Evolutionary conservation across 2,888 invertebrate species (phyloP), one percentile per base, ranked within the genome.

Genomic region (Physocephala rufipes): DNA sequence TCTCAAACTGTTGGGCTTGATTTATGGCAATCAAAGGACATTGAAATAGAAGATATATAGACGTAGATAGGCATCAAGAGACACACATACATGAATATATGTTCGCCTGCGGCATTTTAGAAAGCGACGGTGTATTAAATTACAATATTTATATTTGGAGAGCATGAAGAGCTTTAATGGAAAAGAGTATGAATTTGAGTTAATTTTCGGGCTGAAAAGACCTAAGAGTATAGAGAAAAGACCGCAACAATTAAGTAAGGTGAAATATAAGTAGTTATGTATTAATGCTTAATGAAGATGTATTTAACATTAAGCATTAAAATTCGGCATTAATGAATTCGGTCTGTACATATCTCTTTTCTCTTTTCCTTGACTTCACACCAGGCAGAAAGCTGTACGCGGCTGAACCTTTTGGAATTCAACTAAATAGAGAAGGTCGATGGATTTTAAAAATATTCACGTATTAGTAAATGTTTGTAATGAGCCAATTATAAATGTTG

Each of bases 61-160:
- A 30, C 64, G 49, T 30, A 21, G 28, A 30, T 16, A 19, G n/a
- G 21, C 53, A 49, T 30, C 51, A 9, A 7, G 7, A 65, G 28
- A 16, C 30, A 13, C 21, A 51, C 28, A 65, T 19, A 26, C 24
- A 30, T 30, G 51, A 15, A 59, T 59, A 19, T n/a, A 64, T 47
- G 28, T 2, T n/a, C 58, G n/a, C 21, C 1, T 1, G 19, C n/a
- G 26, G 16, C 13, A n/a, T 26, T n/a, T n/a, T 15, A 45, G 53
- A 30, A 28, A 66, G 30, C 62, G 7, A 12, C 24, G 16, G 15
- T 71, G 73, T 71, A 70, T 72, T 69, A 64, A 70, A 55, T 36
- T 21, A 16, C 36, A 36, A 36, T 36, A 36, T 36, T 36, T 36
- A 36, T 9, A 7, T 36, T 9, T 13, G 19, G 47, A 43, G 49